Conservation (phyloP, 2,888 invertebrate species). For the Beris morrisii region DNA sequence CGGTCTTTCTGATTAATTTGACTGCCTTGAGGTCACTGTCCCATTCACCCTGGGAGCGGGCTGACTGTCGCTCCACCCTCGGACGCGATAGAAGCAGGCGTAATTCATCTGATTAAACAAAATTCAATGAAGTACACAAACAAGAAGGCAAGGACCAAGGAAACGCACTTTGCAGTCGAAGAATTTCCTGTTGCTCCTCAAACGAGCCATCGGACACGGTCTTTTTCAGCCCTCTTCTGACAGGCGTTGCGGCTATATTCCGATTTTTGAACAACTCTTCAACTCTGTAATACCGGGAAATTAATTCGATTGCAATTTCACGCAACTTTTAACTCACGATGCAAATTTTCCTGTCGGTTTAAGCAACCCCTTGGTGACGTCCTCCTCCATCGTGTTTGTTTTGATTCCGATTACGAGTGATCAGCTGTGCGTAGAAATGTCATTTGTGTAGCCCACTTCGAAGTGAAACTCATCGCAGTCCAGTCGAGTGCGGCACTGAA, state of each 20-base stretch:
- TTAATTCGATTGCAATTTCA: not conserved
- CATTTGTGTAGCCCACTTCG: too few relatives aligned
- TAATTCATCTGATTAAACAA: conserved; percentile 44
- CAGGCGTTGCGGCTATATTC: not conserved
- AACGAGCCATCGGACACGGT: conserved; percentile 17
- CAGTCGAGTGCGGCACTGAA: too few relatives aligned
- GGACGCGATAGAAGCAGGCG: conserved; percentile 45
- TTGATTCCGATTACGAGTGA: not conserved
- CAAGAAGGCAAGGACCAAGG: not conserved
- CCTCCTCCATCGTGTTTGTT: conserved; percentile 23
- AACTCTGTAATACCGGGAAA: conserved; percentile 11
- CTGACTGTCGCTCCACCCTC: conserved; percentile 48
- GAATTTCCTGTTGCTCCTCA: conserved; percentile 27
- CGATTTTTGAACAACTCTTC: conserved; percentile 20
- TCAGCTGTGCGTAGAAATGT: not conserved
- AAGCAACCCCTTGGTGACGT: not conserved
- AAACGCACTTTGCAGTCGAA: conserved; percentile 17
- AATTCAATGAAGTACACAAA: not conserved
- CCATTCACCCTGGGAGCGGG: conserved; percentile 49
- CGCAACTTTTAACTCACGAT: conserved; percentile 19
- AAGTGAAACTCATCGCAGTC: too few relatives aligned
- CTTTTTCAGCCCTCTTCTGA: conserved; percentile 26
- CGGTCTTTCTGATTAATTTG: conserved; percentile 49
- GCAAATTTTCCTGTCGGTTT: conserved; percentile 13
- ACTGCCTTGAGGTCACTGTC: conserved; percentile 45